Evolutionary conservation across 2,797 vertebrate species (phyloP), one percentile per base, ranked within the genome.

Genomic region (Melanitta fusca): DNA sequence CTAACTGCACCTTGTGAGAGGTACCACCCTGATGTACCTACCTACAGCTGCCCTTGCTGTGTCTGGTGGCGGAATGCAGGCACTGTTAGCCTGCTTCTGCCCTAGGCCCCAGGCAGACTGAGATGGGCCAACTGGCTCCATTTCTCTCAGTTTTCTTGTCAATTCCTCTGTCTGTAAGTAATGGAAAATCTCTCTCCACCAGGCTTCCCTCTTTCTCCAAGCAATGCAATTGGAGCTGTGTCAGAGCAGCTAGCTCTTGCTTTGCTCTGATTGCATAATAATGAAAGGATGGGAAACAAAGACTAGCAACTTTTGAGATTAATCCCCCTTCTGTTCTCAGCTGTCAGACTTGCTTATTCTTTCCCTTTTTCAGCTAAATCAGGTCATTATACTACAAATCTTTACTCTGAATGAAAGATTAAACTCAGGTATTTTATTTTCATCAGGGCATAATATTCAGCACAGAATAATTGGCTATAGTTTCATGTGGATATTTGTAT

Each of bases 311-410:
- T 98, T 98, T 96, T 94, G 94, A 96, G 85, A 98, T 98, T 98
- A 98, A 98, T 98, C 98, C 94, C 93, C 93, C 93, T 96, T 97
- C 97, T 98, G 94, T 97, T 98, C 98, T 97, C 96, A 92, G 95
- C 96, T 98, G 98, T 98, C 97, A 98, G 96, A 96, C 97, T 97
- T 97, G 97, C 96, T 98, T 97, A 93, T 87, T 95, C 94, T 90
- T 89, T 95, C 96, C 91, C 95, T 96, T 96, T 97, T 97, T 97
- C 95, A 95, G 85, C 88, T 98, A 98, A 98, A 98, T 98, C 96
- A 96, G 97, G 95, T 97, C 96, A 98, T 98, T 98, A 98, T 90
- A 54, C 97, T 97, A 97, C 97, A 97, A 97, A 97, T 97, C 96
- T 98, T 98, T 97, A 95, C 96, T 95, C 95, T 96, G 96, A 97